Conservation (phyloP, 2,797 vertebrate species). For the Sebastes itinus region DNA sequence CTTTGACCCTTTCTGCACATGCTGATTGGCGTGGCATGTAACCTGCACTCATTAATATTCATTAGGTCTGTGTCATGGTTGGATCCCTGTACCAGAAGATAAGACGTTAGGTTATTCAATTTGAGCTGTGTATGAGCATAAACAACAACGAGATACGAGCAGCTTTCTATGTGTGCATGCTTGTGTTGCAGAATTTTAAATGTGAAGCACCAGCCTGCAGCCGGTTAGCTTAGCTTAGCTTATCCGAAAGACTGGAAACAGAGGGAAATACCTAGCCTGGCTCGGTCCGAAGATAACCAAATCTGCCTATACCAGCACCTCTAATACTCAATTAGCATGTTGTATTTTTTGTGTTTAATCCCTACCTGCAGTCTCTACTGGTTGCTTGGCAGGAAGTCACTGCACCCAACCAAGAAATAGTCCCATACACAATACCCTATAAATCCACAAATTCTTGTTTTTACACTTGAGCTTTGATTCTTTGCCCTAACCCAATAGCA, state of each 20-base stretch:
- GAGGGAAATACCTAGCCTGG: neutral
- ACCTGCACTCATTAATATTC: constrained; percentile 49
- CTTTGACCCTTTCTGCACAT: constrained; percentile 43
- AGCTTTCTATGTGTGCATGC: neutral
- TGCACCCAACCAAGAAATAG: neutral
- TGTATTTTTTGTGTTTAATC: neutral
- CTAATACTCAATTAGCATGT: neutral
- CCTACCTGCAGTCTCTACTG: neutral
- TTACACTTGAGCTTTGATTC: neutral
- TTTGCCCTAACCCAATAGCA: too few relatives aligned
- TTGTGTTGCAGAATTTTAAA: neutral
- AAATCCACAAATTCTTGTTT: neutral
- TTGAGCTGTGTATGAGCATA: neutral
- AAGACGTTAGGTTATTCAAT: neutral
- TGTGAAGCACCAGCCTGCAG: neutral
- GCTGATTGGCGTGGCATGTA: constrained; percentile 28
- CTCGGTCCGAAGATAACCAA: neutral
- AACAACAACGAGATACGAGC: neutral
- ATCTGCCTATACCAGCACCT: neutral
- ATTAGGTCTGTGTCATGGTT: constrained; percentile 23
- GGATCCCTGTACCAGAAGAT: constrained; percentile 1
- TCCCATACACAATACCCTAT: neutral
- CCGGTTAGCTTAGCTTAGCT: neutral
- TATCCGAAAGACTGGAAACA: neutral
- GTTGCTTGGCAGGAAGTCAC: neutral